Evolutionary conservation across 2,113 vertebrate species (phyloP).

Genomic region (Heterotilapia buettikoferi): DNA sequence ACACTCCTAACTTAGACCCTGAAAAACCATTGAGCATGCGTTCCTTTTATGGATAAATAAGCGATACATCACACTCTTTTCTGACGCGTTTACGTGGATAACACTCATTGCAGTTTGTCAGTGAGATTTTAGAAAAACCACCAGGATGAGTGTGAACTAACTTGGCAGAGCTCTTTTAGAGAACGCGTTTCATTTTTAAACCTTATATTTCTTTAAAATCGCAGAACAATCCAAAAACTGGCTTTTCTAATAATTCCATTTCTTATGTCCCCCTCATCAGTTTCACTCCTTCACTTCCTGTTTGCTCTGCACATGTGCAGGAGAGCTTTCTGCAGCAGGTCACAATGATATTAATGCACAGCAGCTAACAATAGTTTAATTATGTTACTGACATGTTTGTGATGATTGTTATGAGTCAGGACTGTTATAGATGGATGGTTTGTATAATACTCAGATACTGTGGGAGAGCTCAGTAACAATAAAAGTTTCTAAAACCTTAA

Average conservation of each 20-base stretch:
- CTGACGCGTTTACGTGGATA: neutral
- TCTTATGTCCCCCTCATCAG: neutral
- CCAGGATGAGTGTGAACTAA: neutral
- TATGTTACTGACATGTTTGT: neutral
- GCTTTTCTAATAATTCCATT: neutral
- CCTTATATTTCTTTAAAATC: neutral
- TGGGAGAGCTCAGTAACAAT: neutral
- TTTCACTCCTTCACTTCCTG: neutral
- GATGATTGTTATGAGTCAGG: neutral
- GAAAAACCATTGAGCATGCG: neutral
- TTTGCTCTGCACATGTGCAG: neutral
- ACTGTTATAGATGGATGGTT: neutral
- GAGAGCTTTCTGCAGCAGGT: neutral
- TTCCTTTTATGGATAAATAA: fast-evolving
- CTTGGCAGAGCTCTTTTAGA: neutral
- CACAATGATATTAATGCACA: neutral
- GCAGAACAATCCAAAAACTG: neutral
- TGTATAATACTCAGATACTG: neutral
- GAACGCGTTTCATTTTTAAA: neutral
- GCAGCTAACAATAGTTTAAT: neutral
- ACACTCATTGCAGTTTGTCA: neutral
- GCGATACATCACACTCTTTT: fast-evolving
- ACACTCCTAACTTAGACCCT: fast-evolving
- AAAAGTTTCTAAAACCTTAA: neutral
- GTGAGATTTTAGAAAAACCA: neutral